Percentiles rank a stretch among this genome's conserved stretches.
Conservation (phyloP, 2,888 invertebrate species). For the Allolobophora icterica region DNA sequence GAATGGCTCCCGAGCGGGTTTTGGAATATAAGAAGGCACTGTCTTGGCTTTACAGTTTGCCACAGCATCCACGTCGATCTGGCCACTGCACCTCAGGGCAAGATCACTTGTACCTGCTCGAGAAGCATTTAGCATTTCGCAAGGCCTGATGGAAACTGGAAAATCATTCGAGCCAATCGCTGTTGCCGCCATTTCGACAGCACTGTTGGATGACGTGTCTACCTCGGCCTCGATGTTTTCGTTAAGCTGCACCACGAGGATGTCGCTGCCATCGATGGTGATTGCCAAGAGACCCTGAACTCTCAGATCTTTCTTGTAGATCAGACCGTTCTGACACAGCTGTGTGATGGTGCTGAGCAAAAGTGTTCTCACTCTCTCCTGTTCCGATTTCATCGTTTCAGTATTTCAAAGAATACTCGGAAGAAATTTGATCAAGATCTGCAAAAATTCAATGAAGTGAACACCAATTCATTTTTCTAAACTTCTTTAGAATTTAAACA, state of each 20-base stretch:
- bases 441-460: not conserved
- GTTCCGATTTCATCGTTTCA: not conserved
- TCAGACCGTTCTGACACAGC: conserved; percentile 12
- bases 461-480: too few relatives aligned
- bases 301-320: not conserved
- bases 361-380: conserved; percentile 22
- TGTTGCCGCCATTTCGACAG: not conserved
- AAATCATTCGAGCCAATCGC: not conserved
- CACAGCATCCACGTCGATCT: not conserved
- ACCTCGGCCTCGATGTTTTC: not conserved
- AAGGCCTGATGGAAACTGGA: not conserved
- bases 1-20: not conserved
- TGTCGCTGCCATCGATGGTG: conserved; percentile 13
- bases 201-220: not conserved
- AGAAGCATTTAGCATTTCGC: not conserved
- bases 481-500: not conserved
- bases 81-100: not conserved
- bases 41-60: not conserved
- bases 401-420: not conserved
- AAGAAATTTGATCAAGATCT: not conserved
- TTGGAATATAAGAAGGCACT: not conserved
- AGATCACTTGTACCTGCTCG: not conserved
- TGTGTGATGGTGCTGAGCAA: conserved; percentile 17
- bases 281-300: conserved; percentile 17
- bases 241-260: conserved; percentile 4